A percentile compares a stretch with the other conserved stretches of the same genome.
Evolutionary conservation across 30 jellyfish, hydroid and myxozoan genomes (phyloP).

Genomic region (Turritopsis rubra): DNA sequence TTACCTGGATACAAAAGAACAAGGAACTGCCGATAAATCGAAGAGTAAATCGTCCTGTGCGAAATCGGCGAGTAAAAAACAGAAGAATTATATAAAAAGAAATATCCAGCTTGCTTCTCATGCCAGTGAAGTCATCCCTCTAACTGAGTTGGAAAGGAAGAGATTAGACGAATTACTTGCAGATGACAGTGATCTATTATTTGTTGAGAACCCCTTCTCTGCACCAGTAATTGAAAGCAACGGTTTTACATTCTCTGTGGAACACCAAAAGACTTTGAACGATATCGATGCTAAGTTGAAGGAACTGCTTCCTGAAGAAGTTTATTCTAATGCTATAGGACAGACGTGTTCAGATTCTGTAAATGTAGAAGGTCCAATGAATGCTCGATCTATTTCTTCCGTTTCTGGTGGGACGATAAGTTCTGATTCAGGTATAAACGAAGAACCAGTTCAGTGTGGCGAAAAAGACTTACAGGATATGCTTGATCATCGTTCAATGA

Average conservation of each 20-base stretch:
- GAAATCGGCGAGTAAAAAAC: constrained; percentile 20
- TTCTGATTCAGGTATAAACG: neutral
- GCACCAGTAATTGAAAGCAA: neutral
- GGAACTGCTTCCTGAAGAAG: constrained; percentile 55
- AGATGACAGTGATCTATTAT: constrained; percentile 61
- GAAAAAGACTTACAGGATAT: constrained; percentile 44
- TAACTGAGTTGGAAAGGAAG: constrained; percentile 59
- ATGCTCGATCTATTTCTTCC: neutral
- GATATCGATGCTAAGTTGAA: constrained; percentile 63
- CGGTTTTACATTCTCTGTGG: constrained; percentile 40
- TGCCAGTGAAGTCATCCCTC: constrained; percentile 55
- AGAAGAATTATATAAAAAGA: constrained; percentile 49
- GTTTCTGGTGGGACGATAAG: neutral
- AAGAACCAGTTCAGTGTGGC: constrained; percentile 41
- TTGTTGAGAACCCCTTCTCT: constrained; percentile 70
- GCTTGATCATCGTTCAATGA: constrained; percentile 32
- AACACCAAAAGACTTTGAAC: constrained; percentile 36
- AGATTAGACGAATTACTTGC: constrained; percentile 68
- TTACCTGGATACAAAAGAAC: neutral
- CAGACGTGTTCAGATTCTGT: neutral
- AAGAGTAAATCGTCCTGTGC: neutral
- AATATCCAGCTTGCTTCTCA: constrained; percentile 64
- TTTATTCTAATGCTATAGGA: constrained; percentile 28
- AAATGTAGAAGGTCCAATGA: neutral
- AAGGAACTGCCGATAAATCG: neutral